Conservation (phyloP, 2,113 vertebrate genomes). For the Uropsilus gracilis region DNA sequence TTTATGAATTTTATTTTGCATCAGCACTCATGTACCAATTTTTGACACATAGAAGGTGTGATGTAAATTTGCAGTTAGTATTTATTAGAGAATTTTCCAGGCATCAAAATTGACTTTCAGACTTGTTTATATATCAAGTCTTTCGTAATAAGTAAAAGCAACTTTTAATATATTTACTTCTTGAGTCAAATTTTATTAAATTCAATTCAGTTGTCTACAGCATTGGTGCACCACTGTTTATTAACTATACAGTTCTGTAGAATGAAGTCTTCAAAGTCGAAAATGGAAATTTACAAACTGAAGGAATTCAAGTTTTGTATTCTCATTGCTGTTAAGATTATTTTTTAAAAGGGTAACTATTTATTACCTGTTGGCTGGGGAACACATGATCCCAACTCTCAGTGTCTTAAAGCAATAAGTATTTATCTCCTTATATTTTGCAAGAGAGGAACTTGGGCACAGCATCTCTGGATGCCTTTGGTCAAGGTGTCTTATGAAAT, state of each 20-base stretch:
- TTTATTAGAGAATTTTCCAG: background rate
- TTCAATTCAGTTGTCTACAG: background rate
- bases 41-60: background rate
- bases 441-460: background rate
- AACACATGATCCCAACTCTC: background rate
- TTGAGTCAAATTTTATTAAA: background rate
- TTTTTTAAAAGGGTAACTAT: background rate
- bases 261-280: background rate
- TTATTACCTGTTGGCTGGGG: background rate
- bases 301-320: background rate
- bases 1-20: background rate
- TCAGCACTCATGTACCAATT: background rate
- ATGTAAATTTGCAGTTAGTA: background rate
- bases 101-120: background rate
- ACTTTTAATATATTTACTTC: background rate
- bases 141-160: background rate
- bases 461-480: background rate
- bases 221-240: background rate
- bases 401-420: background rate
- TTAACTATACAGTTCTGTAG: background rate
- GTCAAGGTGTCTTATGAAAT: background rate
- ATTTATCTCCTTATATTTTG: background rate
- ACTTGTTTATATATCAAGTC: background rate
- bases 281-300: slow-evolving; percentile 5
- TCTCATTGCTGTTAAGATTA: background rate